These are phyloP conservation scores for Mareca strepera DNA, from an alignment of 2,797 vertebrate species.

Conservation along the genomic window DNA sequence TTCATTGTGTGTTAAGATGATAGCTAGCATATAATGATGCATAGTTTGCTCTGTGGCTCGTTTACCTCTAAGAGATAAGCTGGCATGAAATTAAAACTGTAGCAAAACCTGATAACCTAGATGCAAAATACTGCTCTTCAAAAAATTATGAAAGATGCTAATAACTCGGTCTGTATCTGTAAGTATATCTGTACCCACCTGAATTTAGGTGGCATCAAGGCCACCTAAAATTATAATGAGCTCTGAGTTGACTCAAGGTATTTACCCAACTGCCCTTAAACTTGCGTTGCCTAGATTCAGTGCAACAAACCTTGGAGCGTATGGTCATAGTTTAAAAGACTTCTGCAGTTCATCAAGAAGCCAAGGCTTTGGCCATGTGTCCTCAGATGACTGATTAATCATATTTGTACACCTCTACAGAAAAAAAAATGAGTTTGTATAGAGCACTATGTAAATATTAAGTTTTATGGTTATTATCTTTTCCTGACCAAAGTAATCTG, in stretches of 20 bases:
- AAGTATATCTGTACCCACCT: neutral
- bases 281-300: neutral
- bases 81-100: neutral
- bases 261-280: neutral
- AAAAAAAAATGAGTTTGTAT: neutral
- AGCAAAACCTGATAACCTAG: neutral
- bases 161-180: neutral
- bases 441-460: neutral
- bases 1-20: neutral
- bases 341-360: constrained; percentile 29
- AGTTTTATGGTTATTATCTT: neutral
- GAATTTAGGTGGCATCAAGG: neutral
- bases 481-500: neutral
- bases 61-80: neutral
- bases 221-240: neutral
- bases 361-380: neutral
- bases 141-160: neutral
- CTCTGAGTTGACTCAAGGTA: constrained; percentile 23
- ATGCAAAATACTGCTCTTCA: neutral
- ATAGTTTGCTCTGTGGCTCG: neutral
- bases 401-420: neutral
- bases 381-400: neutral
- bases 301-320: constrained; percentile 12
- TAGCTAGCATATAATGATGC: neutral
- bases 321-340: neutral